These are phyloP conservation scores for Deroplatys truncata DNA, from an alignment of 2,888 invertebrate genomes.

Conservation along the genomic window DNA sequence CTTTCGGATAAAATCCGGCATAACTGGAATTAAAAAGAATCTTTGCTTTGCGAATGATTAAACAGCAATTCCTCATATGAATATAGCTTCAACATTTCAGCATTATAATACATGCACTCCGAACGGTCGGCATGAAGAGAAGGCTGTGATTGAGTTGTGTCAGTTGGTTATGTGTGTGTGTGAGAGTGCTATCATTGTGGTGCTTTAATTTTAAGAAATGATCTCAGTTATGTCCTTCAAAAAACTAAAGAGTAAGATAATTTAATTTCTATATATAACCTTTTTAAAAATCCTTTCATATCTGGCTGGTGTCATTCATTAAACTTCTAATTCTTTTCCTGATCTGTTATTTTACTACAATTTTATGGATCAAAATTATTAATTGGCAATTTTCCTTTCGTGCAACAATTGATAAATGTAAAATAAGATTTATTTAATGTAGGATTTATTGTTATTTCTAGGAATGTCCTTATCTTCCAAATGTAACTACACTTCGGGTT, in stretches of 20 bases:
- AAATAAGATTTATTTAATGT: neutral
- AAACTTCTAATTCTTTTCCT: too few relatives aligned
- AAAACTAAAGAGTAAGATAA: neutral
- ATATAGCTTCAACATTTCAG: neutral
- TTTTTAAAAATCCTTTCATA: too few relatives aligned
- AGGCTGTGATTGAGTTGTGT: neutral
- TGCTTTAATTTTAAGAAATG: neutral
- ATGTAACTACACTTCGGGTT: neutral
- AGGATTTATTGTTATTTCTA: neutral
- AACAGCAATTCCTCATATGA: neutral
- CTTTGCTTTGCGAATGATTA: neutral
- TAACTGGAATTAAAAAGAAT: neutral
- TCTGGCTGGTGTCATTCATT: too few relatives aligned
- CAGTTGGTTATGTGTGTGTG: neutral
- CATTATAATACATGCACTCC: neutral
- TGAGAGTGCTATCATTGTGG: neutral
- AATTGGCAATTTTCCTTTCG: neutral
- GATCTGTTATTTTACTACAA: too few relatives aligned
- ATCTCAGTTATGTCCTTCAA: neutral
- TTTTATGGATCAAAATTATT: too few relatives aligned
- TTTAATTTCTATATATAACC: too few relatives aligned
- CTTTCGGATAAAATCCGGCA: neutral
- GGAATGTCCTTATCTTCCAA: neutral
- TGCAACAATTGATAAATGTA: neutral
- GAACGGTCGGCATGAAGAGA: neutral